Evolutionary conservation across 1,140 invertebrate species (phyloP).

Genomic region (Dermatophagoides farinae): DNA sequence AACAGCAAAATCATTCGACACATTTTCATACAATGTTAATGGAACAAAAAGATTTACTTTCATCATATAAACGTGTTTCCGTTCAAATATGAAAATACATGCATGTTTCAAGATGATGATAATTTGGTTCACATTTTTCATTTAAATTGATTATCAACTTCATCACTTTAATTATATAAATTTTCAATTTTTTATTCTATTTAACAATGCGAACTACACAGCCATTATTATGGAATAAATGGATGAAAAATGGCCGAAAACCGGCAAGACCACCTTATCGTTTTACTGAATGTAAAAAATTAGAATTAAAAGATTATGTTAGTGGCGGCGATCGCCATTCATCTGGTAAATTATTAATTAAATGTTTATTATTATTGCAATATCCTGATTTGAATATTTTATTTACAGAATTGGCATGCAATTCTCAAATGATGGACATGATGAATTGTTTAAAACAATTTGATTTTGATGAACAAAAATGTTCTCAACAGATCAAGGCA

Average conservation of each 20-base stretch:
- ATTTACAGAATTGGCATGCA: constrained; percentile 8
- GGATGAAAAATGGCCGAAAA: constrained; percentile 8
- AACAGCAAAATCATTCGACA: no score
- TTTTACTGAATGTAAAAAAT: constrained; percentile 4
- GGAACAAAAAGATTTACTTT: no score
- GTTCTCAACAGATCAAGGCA: background rate
- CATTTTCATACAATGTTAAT: no score
- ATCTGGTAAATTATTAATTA: background rate
- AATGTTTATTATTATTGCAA: background rate
- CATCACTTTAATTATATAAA: background rate
- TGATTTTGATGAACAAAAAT: constrained; percentile 9
- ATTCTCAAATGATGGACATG: constrained; percentile 11
- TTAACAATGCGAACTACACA: background rate
- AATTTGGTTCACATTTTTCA: background rate
- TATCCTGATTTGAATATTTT: background rate
- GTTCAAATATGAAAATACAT: background rate
- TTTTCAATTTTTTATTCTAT: background rate
- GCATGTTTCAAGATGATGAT: background rate
- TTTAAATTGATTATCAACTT: background rate
- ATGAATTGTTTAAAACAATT: background rate
- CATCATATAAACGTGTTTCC: no score
- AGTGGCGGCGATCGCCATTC: background rate
- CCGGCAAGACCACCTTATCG: background rate
- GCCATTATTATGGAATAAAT: constrained; percentile 18
- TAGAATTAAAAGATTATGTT: constrained; percentile 3